A percentile compares a stretch with the other conserved stretches of the same genome.
Conservation (phyloP, 2,888 invertebrate genomes). For the Drosophila pseudotalamancana region DNA sequence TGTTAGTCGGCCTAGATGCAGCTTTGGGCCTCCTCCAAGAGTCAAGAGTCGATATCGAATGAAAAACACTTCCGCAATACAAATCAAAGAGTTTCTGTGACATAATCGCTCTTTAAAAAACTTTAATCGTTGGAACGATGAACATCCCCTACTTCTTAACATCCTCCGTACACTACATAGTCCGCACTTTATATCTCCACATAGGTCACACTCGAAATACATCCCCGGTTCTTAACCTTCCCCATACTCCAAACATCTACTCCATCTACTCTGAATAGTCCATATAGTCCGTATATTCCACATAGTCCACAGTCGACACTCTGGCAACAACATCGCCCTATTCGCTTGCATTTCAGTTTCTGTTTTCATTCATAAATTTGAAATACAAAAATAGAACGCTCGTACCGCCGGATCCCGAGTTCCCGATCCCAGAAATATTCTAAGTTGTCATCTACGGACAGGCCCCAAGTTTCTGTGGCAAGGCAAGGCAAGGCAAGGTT, state of each 20-base stretch:
- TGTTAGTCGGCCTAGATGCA: too few relatives aligned
- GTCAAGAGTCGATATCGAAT: neutral
- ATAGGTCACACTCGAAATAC: too few relatives aligned
- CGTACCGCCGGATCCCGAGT: constrained; percentile 5
- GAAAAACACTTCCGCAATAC: neutral
- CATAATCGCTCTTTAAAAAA: constrained; percentile 22
- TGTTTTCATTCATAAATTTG: constrained; percentile 67
- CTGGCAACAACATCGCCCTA: constrained; percentile 2
- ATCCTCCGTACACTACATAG: neutral
- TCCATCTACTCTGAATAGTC: too few relatives aligned
- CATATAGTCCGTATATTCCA: too few relatives aligned
- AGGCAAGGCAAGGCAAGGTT: constrained; percentile 48
- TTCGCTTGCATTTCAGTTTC: constrained; percentile 40
- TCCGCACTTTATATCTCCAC: neutral
- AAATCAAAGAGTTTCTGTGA: constrained; percentile 9
- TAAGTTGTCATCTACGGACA: constrained; percentile 23
- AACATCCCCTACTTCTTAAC: neutral
- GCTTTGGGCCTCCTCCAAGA: neutral
- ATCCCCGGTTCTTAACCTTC: too few relatives aligned
- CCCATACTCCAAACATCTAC: too few relatives aligned
- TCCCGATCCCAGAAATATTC: constrained; percentile 7
- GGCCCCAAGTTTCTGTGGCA: constrained; percentile 1
- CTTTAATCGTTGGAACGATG: neutral
- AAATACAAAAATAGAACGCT: constrained; percentile 53
- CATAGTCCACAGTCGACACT: neutral